phyloP scores from a whole-genome alignment of 2,797 vertebrate genomes.

The Myripristis jacobus region DNA sequence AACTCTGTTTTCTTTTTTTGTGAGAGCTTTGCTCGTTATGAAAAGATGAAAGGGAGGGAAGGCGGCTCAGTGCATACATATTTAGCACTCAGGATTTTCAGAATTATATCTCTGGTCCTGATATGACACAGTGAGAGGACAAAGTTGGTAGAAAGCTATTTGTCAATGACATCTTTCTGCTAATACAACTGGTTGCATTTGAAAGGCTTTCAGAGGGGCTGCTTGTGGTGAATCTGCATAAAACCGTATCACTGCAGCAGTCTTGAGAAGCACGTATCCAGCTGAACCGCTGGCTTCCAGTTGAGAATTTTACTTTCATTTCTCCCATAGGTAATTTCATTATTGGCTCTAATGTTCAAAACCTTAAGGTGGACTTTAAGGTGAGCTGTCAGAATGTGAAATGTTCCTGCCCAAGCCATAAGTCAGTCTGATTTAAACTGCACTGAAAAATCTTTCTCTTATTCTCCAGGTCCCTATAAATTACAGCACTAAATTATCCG shows the following conservation, averaged over 20 bases:
- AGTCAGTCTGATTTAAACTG: constrained; percentile 1
- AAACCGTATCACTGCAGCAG: constrained; percentile 10
- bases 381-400: constrained; percentile 1
- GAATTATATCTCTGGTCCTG: constrained; percentile 32
- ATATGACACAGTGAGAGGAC: constrained; percentile 48
- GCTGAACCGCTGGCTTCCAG: not conserved
- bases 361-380: not conserved
- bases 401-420: not conserved
- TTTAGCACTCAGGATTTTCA: constrained; percentile 36
- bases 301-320: too few species aligned
- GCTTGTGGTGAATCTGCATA: constrained; percentile 21
- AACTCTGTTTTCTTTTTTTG: constrained; percentile 35
- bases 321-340: too few species aligned
- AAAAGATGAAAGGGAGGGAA: constrained; percentile 50
- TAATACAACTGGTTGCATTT: constrained; percentile 60
- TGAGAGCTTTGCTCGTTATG: constrained; percentile 44
- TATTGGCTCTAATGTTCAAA: not conserved
- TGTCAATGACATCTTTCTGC: constrained; percentile 58
- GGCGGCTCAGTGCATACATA: constrained; percentile 43
- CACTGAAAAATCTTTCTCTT: not conserved
- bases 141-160: constrained; percentile 56
- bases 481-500: too few species aligned
- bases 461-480: too few species aligned
- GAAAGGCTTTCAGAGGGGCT: constrained; percentile 34
- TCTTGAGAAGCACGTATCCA: constrained; percentile 7